A percentile compares a stretch with the other conserved stretches of the same genome.
These are phyloP conservation scores for Prenolepis imparis DNA, from an alignment of 2,888 invertebrate species.

Conservation along the genomic window DNA sequence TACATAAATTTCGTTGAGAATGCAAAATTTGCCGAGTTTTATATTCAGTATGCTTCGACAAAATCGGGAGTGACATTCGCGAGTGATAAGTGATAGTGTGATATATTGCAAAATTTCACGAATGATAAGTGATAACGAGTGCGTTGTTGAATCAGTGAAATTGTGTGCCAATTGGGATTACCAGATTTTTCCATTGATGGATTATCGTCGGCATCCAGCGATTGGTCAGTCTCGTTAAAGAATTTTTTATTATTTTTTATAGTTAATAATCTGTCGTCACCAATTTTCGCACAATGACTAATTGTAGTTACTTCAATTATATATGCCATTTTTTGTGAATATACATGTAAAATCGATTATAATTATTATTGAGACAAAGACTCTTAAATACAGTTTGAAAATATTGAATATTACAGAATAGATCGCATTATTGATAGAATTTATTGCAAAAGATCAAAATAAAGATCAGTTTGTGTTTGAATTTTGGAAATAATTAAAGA, in stretches of 20 bases:
- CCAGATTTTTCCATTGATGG: not conserved
- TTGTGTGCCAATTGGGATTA: not conserved
- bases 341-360: not conserved
- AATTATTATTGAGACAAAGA: not conserved
- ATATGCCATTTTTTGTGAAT: not conserved
- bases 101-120: not conserved
- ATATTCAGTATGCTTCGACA: not conserved
- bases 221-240: not conserved
- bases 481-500: not conserved
- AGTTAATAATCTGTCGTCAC: not conserved
- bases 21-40: no score
- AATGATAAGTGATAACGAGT: not conserved
- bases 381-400: not conserved
- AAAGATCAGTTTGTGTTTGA: not conserved
- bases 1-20: not conserved
- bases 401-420: not conserved
- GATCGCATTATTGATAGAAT: not conserved
- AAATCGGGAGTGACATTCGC: not conserved
- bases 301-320: not conserved
- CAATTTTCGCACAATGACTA: not conserved
- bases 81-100: not conserved
- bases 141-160: conserved; percentile 4
- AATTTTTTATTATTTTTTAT: not conserved
- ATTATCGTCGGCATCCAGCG: not conserved
- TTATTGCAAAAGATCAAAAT: not conserved